Conservation (phyloP, 2,113 vertebrate genomes). For the Macrotus californicus region DNA sequence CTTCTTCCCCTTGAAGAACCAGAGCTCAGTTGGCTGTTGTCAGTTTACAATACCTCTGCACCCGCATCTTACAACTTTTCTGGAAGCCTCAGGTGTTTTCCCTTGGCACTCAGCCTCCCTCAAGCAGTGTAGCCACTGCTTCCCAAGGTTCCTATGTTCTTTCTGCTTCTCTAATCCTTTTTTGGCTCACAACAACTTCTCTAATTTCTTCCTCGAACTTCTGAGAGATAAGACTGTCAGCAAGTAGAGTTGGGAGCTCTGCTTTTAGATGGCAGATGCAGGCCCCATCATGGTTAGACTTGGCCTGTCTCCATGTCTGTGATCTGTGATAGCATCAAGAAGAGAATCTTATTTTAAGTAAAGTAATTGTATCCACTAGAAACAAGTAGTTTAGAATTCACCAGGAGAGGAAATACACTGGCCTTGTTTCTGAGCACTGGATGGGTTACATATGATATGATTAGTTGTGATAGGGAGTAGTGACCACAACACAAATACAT, state of each 20-base stretch:
- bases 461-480: neutral
- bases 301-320: neutral
- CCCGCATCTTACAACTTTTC: too few species aligned
- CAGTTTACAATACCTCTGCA: neutral
- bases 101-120: neutral
- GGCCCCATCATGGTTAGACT: neutral
- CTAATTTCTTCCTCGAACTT: constrained; percentile 12
- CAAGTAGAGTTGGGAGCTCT: neutral
- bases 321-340: neutral
- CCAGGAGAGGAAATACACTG: neutral
- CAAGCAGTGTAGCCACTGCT: neutral
- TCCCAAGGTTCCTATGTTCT: neutral
- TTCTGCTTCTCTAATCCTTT: neutral
- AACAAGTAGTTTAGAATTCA: neutral
- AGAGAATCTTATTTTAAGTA: neutral
- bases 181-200: neutral
- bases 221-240: constrained; percentile 13
- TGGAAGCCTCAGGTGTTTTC: neutral
- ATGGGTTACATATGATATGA: neutral
- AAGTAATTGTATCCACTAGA: neutral
- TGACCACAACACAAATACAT: neutral
- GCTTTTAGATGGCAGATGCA: neutral
- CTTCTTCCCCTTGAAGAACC: neutral
- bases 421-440: neutral
- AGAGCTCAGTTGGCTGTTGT: neutral